Conservation (phyloP, 1,140 invertebrate genomes). For the Uloborus diversus region DNA sequence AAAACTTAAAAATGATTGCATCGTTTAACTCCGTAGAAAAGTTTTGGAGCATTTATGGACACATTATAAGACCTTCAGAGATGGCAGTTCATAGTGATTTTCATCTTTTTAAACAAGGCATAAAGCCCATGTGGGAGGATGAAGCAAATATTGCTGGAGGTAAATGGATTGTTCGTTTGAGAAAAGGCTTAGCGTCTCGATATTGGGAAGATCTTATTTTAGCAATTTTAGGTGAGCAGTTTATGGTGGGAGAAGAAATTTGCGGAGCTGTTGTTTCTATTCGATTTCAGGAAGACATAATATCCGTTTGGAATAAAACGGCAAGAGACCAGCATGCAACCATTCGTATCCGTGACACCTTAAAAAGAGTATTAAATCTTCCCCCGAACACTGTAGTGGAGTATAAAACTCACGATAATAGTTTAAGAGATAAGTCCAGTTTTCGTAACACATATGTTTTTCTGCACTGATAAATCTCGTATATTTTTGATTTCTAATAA, state of each 20-base stretch:
- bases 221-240: slow-evolving; percentile 97
- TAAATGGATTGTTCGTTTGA: slow-evolving; percentile 94
- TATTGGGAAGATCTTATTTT: slow-evolving; percentile 99
- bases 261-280: slow-evolving; percentile 97
- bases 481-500: too few relatives aligned
- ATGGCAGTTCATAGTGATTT: slow-evolving; percentile 91
- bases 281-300: slow-evolving; percentile 95
- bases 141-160: slow-evolving; percentile 93
- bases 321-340: slow-evolving; percentile 87
- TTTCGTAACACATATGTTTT: slow-evolving; percentile 68
- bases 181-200: slow-evolving; percentile 92
- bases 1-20: slow-evolving; percentile 81
- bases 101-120: slow-evolving; percentile 97
- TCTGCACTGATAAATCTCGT: slow-evolving; percentile 65
- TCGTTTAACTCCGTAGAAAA: slow-evolving; percentile 79
- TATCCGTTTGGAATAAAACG: slow-evolving; percentile 97
- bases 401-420: slow-evolving; percentile 93
- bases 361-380: slow-evolving; percentile 92
- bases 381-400: slow-evolving; percentile 91
- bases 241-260: slow-evolving; percentile 98
- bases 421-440: slow-evolving; percentile 71
- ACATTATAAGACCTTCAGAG: slow-evolving; percentile 87
- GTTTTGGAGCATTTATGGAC: slow-evolving; percentile 95
- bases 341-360: slow-evolving; percentile 89
- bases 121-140: slow-evolving; percentile 99